phyloP scores from a whole-genome alignment of 2,113 vertebrate species.

The Gnathonemus echidnorhynchus region DNA sequence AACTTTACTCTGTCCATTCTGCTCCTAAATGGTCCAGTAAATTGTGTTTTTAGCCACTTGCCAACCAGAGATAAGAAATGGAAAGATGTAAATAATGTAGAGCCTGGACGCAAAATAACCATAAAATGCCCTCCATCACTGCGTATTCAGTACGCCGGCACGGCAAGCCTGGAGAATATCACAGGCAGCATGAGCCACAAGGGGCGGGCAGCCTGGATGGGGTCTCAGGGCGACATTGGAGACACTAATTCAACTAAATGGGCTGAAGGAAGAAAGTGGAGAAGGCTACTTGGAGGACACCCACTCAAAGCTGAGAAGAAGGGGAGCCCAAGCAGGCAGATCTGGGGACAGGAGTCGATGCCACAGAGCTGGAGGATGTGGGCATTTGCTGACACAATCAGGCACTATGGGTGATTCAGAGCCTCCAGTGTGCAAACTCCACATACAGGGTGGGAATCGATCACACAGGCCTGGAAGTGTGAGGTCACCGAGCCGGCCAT shows the following conservation, averaged over 20 bases:
- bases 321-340: neutral
- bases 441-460: neutral
- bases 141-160: neutral
- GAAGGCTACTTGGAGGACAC: neutral
- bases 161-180: neutral
- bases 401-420: neutral
- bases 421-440: neutral
- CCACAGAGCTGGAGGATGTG: neutral
- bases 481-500: neutral
- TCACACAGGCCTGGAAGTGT: neutral
- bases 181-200: neutral
- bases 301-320: neutral
- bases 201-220: neutral
- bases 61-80: neutral
- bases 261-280: neutral
- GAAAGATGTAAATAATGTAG: neutral
- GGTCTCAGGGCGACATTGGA: neutral
- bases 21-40: neutral
- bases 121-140: neutral
- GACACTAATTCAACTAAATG: neutral
- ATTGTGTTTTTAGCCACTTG: neutral
- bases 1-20: neutral
- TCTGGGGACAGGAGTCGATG: neutral
- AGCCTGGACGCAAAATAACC: neutral
- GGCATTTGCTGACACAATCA: neutral